These are phyloP conservation scores for Ceryle rudis DNA, from an alignment of 2,797 vertebrate species.

Conservation along the genomic window DNA sequence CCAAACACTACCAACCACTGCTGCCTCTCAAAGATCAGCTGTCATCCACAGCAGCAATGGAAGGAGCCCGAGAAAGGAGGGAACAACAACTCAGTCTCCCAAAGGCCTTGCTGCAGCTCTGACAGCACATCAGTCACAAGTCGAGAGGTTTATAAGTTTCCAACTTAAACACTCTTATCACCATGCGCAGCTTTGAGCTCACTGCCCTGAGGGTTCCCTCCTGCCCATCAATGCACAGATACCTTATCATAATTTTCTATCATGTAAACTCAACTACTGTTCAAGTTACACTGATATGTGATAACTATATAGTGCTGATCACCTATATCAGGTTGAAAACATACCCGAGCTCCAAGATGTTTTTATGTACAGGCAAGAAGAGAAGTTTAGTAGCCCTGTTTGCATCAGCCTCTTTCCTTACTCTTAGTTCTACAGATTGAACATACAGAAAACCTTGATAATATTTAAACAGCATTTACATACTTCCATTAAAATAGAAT, in stretches of 20 bases:
- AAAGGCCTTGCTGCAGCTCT: not conserved
- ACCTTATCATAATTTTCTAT: not conserved
- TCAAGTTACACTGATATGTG: not conserved
- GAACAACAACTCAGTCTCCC: not conserved
- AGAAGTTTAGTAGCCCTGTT: not conserved
- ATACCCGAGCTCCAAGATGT: not conserved
- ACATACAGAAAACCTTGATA: not conserved
- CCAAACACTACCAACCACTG: not conserved
- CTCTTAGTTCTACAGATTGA: not conserved
- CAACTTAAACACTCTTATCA: conserved; percentile 42
- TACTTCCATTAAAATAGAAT: not conserved
- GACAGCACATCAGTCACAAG: not conserved
- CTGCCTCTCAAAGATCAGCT: not conserved
- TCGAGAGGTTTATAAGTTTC: not conserved
- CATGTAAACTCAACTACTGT: conserved; percentile 25
- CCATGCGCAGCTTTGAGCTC: not conserved
- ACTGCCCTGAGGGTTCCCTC: not conserved
- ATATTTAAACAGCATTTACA: not conserved
- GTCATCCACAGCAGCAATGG: not conserved
- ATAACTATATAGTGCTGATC: not conserved
- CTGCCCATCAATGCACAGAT: not conserved
- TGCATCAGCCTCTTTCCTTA: not conserved
- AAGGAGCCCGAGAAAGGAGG: not conserved
- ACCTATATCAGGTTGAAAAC: not conserved
- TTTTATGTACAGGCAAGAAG: not conserved